phyloP scores from a whole-genome alignment of 2,888 invertebrate genomes.

The Caenorhabditis sp. region DNA sequence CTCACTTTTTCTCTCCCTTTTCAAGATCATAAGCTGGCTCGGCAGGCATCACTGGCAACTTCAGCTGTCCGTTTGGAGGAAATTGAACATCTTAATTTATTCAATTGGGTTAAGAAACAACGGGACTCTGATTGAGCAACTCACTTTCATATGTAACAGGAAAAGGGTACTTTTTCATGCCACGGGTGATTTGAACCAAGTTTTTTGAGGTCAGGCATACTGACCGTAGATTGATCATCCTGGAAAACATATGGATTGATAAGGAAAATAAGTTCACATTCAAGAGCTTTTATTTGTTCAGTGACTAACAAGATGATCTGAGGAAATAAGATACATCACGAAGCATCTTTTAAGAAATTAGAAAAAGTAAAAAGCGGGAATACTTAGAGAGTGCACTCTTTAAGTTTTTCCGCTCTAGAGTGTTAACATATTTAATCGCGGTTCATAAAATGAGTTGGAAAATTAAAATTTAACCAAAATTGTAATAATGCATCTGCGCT shows the following conservation, averaged over 20 bases:
- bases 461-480: conserved; percentile 8
- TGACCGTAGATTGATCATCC: conserved; percentile 39
- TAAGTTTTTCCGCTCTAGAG: too few species aligned
- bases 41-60: conserved; percentile 79
- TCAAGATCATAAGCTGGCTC: conserved; percentile 80
- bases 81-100: conserved; percentile 78
- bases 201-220: conserved; percentile 23
- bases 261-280: background rate
- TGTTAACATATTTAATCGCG: too few species aligned
- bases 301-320: too few species aligned
- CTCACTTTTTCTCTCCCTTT: conserved; percentile 78
- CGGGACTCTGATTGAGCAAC: background rate
- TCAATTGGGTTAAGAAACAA: background rate
- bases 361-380: too few species aligned
- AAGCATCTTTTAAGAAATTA: too few species aligned
- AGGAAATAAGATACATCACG: too few species aligned
- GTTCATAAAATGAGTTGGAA: conserved; percentile 31
- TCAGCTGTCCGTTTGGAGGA: conserved; percentile 79
- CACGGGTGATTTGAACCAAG: conserved; percentile 55
- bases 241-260: background rate
- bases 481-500: conserved; percentile 29
- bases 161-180: conserved; percentile 76
- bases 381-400: too few species aligned
- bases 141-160: conserved; percentile 82
- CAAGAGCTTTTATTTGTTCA: background rate